Percentiles rank a stretch among this genome's conserved stretches.
phyloP scores from a whole-genome alignment of 2,888 invertebrate genomes.

The Plusia festucae region DNA sequence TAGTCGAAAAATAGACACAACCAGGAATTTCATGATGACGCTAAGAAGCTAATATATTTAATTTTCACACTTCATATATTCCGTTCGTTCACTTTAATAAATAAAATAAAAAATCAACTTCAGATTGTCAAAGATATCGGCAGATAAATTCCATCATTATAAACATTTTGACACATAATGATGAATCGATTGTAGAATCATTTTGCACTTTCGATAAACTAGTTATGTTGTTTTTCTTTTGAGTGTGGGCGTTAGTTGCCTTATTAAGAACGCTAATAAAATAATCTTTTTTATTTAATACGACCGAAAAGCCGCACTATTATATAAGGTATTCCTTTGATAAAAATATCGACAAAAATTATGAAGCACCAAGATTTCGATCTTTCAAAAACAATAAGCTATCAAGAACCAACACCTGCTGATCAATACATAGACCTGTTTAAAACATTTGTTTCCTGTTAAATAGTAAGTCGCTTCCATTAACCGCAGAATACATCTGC shows the following conservation, averaged over 20 bases:
- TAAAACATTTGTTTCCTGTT: neutral
- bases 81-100: neutral
- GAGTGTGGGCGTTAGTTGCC: constrained; percentile 11
- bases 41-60: no score
- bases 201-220: constrained; percentile 34
- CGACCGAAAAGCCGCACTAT: no score
- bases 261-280: neutral
- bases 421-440: neutral
- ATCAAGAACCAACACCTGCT: neutral
- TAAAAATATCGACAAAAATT: no score
- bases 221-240: constrained; percentile 17
- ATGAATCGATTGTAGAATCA: constrained; percentile 45
- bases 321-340: no score
- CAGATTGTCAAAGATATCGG: constrained; percentile 28
- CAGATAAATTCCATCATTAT: constrained; percentile 48
- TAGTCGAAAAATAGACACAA: no score
- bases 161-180: constrained; percentile 56
- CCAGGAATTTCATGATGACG: constrained; percentile 21
- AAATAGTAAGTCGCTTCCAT: constrained; percentile 34
- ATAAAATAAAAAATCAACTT: constrained; percentile 16
- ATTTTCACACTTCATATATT: neutral
- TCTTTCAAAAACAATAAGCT: neutral
- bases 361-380: no score
- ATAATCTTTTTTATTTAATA: neutral
- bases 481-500: constrained; percentile 58